Evolutionary conservation across 2,888 invertebrate species (phyloP).

Genomic region (Parasteatoda lunata): DNA sequence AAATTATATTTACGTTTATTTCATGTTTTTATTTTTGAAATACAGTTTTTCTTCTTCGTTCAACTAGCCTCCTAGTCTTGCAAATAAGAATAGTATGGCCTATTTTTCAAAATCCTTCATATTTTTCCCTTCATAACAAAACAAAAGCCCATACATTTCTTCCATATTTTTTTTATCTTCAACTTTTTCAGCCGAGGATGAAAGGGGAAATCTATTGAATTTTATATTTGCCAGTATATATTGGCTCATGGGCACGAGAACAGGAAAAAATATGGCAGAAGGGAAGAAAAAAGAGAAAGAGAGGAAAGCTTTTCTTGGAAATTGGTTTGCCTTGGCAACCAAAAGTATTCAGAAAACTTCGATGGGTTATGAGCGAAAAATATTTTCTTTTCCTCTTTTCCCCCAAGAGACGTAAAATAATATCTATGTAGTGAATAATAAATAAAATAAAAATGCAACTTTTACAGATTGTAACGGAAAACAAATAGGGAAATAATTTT

Average conservation of each 20-base stretch:
- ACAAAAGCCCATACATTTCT: not conserved
- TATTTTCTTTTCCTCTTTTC: not conserved
- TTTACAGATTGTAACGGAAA: constrained; percentile 5
- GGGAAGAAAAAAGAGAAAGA: not conserved
- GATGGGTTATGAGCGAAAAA: not conserved
- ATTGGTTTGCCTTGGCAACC: constrained; percentile 5
- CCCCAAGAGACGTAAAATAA: not conserved
- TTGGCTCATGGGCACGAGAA: not conserved
- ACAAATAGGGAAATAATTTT: constrained; percentile 2
- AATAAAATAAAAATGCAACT: not conserved
- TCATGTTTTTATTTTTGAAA: not conserved
- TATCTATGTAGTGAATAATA: constrained; percentile 2
- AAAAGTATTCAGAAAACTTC: not conserved
- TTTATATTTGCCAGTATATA: constrained; percentile 5
- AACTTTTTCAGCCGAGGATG: not conserved
- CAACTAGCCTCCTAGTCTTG: not conserved
- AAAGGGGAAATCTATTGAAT: constrained; percentile 3
- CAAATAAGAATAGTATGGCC: not conserved
- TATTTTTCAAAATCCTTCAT: constrained; percentile 2
- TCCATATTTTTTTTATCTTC: not conserved
- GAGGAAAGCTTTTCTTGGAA: constrained; percentile 5
- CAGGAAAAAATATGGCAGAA: not conserved
- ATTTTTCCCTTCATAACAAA: not conserved
- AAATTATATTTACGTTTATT: too few relatives aligned
- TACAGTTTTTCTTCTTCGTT: not conserved